Evolutionary conservation across 92 coral and sea anemone species (phyloP).

Genomic region (Phenganax subtilis): DNA sequence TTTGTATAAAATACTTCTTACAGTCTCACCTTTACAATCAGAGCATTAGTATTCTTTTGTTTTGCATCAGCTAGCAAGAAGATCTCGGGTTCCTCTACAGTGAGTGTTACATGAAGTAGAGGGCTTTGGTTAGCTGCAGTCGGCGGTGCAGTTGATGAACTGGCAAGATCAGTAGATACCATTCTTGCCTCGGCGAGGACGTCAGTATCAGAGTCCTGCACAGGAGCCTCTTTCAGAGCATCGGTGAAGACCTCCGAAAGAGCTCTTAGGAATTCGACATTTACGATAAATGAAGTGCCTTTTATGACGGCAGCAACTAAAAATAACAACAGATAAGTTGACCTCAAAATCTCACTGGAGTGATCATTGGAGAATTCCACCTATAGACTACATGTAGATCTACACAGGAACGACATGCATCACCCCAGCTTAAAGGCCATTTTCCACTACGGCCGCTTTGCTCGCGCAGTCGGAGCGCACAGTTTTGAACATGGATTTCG

Average conservation of each 20-base stretch:
- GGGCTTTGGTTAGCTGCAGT: slow-evolving; percentile 58
- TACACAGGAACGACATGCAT: no score
- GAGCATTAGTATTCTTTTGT: slow-evolving; percentile 77
- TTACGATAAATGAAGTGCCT: slow-evolving; percentile 62
- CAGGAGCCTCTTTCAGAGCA: slow-evolving; percentile 60
- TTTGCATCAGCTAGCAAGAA: slow-evolving; percentile 89
- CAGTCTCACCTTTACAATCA: slow-evolving; percentile 68
- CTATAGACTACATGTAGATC: no score
- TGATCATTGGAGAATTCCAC: no score
- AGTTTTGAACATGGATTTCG: no score
- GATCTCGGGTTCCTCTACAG: slow-evolving; percentile 81
- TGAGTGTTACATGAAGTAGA: slow-evolving; percentile 55
- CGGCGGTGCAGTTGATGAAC: slow-evolving; percentile 36
- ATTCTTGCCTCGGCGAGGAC: slow-evolving; percentile 15
- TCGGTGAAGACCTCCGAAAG: slow-evolving; percentile 74
- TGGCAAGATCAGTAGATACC: slow-evolving; percentile 6
- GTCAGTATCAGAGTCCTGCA: slow-evolving; percentile 22
- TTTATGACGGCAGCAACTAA: slow-evolving; percentile 61
- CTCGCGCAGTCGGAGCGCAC: no score
- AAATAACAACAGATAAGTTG: background rate
- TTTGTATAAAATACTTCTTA: background rate
- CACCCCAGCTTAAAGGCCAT: no score
- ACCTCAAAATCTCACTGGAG: no score
- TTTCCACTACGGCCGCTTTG: no score
- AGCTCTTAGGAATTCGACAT: slow-evolving; percentile 74